Conservation (phyloP, 2,113 vertebrate genomes). For the Seriola quinqueradiata region DNA sequence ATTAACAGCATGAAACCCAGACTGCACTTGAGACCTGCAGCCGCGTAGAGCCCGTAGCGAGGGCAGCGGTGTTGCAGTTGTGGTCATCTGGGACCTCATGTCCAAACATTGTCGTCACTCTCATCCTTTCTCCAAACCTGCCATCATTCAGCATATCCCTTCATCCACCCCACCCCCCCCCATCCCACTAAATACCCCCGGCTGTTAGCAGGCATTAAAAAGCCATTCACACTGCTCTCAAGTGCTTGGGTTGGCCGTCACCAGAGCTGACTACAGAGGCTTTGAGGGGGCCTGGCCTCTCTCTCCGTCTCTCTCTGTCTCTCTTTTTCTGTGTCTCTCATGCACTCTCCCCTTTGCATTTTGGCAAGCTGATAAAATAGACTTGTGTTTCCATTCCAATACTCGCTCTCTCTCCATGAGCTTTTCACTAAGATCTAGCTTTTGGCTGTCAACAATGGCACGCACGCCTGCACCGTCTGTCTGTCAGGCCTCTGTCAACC, state of each 20-base stretch:
- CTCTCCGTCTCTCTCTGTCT: slow-evolving; percentile 43
- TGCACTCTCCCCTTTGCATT: slow-evolving; percentile 49
- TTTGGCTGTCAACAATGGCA: slow-evolving; percentile 62
- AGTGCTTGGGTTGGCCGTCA: slow-evolving; percentile 80
- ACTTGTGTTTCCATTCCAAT: slow-evolving; percentile 69
- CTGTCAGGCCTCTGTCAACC: slow-evolving; percentile 39
- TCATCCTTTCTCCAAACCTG: slow-evolving; percentile 51
- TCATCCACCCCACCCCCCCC: slow-evolving; percentile 38
- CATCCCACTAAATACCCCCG: slow-evolving; percentile 63
- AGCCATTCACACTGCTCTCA: slow-evolving; percentile 76
- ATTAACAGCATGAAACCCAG: slow-evolving; percentile 22
- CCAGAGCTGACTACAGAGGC: slow-evolving; percentile 64
- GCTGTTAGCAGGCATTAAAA: slow-evolving; percentile 84
- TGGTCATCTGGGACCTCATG: slow-evolving; percentile 57
- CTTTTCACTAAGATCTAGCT: slow-evolving; percentile 45
- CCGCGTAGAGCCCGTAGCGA: not conserved
- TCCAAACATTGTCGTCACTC: slow-evolving; percentile 65
- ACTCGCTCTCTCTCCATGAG: slow-evolving; percentile 44
- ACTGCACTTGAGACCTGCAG: slow-evolving; percentile 18
- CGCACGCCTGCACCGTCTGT: slow-evolving; percentile 29
- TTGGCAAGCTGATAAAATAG: slow-evolving; percentile 67
- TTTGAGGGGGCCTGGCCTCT: slow-evolving; percentile 54
- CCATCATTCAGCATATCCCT: slow-evolving; percentile 55
- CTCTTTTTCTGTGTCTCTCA: slow-evolving; percentile 46
- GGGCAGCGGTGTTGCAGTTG: not conserved